These are phyloP conservation scores for Hirtodrosophila duncani DNA, from an alignment of 2,888 invertebrate genomes.

Conservation along the genomic window DNA sequence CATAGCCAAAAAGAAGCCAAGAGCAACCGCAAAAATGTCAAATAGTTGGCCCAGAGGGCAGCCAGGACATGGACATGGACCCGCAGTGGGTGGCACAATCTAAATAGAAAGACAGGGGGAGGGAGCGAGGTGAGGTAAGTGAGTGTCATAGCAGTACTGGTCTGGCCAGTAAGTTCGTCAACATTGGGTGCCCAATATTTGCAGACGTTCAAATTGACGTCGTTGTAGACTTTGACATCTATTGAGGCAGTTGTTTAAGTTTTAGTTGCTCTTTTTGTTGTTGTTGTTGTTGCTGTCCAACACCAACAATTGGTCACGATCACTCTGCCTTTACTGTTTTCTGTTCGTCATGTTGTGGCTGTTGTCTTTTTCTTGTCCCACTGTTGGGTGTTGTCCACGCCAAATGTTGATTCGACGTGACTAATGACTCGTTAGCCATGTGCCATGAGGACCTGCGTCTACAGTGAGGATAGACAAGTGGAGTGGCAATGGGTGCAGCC, in stretches of 20 bases:
- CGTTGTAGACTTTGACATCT: background rate
- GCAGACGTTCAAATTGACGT: conserved; percentile 40
- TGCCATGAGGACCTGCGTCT: conserved; percentile 28
- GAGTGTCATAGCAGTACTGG: conserved; percentile 2
- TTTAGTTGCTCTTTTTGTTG: conserved; percentile 7
- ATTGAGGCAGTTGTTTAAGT: background rate
- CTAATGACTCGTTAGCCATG: conserved; percentile 59
- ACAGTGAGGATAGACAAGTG: conserved; percentile 13
- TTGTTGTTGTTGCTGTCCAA: conserved; percentile 27
- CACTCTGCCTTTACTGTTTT: conserved; percentile 63
- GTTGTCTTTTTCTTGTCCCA: conserved; percentile 22
- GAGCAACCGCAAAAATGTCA: conserved; percentile 26
- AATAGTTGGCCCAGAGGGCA: conserved; percentile 18
- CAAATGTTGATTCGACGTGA: conserved; percentile 65
- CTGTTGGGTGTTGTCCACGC: conserved; percentile 14
- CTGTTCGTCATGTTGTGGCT: conserved; percentile 5
- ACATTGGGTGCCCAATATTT: conserved; percentile 62
- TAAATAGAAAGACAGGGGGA: too few relatives aligned
- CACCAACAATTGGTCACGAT: conserved; percentile 65
- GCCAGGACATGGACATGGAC: background rate
- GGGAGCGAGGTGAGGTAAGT: background rate
- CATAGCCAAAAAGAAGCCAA: background rate
- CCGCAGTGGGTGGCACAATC: conserved; percentile 1
- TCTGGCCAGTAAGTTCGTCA: conserved; percentile 55
- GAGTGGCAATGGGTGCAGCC: background rate